Percentiles rank a stretch among this genome's conserved stretches.
Evolutionary conservation across 2,113 vertebrate species (phyloP).

Genomic region (Odontophorus gujanensis): DNA sequence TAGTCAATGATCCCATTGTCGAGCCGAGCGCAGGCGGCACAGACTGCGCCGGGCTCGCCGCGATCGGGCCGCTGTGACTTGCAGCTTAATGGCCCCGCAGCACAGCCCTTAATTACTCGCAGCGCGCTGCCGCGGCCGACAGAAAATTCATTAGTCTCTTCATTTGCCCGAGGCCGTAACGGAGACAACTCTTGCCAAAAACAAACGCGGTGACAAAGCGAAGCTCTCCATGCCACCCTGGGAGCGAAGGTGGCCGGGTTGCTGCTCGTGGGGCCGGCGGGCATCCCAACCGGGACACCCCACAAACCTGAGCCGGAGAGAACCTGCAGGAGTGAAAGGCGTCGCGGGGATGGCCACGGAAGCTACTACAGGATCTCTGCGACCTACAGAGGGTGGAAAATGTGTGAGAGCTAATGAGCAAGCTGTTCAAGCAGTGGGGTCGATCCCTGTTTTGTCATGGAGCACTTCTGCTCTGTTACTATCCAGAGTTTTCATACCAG

Average conservation of each 20-base stretch:
- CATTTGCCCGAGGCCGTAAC: conserved; percentile 70
- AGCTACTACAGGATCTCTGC: background rate
- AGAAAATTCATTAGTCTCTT: conserved; percentile 80
- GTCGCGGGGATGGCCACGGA: background rate
- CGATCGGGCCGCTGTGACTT: conserved; percentile 79
- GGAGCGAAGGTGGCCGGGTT: background rate
- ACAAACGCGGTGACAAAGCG: background rate
- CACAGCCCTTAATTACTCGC: conserved; percentile 72
- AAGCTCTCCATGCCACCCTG: background rate
- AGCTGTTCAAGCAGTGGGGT: background rate
- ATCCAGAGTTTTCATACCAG: background rate
- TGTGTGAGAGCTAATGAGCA: accelerated
- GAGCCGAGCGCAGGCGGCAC: conserved; percentile 69
- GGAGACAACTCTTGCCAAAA: background rate
- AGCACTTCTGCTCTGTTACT: background rate
- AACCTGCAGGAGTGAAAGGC: background rate
- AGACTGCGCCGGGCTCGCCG: conserved; percentile 62
- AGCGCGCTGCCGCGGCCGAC: conserved; percentile 68
- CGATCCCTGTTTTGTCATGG: background rate
- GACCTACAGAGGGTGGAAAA: background rate
- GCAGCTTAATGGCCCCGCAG: conserved; percentile 80
- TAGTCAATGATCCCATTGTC: conserved; percentile 90
- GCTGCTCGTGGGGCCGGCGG: background rate
- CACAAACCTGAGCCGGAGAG: background rate
- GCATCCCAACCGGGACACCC: background rate